A percentile compares a stretch with the other conserved stretches of the same genome.
Evolutionary conservation across 1,140 invertebrate species (phyloP).

Genomic region (Melipona quadrifasciata): DNA sequence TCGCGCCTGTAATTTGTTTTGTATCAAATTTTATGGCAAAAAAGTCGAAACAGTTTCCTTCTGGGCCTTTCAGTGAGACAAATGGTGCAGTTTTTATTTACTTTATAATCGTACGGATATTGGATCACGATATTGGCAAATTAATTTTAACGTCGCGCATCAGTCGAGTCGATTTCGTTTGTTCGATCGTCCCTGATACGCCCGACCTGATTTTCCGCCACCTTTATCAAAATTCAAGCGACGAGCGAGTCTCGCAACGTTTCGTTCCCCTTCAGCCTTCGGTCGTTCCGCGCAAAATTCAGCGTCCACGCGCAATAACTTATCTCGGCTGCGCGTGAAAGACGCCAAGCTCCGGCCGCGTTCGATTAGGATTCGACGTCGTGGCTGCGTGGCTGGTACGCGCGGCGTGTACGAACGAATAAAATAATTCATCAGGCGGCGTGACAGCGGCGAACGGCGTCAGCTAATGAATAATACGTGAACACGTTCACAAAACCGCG

Average conservation of each 20-base stretch:
- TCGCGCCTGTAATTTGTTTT: too few species aligned
- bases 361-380: slow-evolving; percentile 30
- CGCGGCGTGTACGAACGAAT: slow-evolving; percentile 25
- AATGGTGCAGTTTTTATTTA: too few species aligned
- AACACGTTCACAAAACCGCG: slow-evolving; percentile 41
- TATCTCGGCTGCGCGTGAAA: not conserved
- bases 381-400: slow-evolving; percentile 1
- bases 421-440: slow-evolving; percentile 36
- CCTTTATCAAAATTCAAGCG: not conserved
- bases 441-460: slow-evolving; percentile 34
- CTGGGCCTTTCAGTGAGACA: too few species aligned
- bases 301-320: not conserved
- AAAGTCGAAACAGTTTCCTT: too few species aligned
- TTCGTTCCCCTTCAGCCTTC: not conserved
- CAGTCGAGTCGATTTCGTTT: not conserved
- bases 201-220: not conserved
- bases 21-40: too few species aligned
- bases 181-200: too few species aligned
- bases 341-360: not conserved
- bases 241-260: not conserved
- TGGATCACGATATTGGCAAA: not conserved
- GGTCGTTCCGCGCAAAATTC: not conserved
- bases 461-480: slow-evolving; percentile 47
- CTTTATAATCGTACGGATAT: not conserved
- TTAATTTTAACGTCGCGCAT: not conserved